These are phyloP conservation scores for Temnothorax unifasciatus DNA, from an alignment of 2,888 invertebrate genomes.

Conservation along the genomic window DNA sequence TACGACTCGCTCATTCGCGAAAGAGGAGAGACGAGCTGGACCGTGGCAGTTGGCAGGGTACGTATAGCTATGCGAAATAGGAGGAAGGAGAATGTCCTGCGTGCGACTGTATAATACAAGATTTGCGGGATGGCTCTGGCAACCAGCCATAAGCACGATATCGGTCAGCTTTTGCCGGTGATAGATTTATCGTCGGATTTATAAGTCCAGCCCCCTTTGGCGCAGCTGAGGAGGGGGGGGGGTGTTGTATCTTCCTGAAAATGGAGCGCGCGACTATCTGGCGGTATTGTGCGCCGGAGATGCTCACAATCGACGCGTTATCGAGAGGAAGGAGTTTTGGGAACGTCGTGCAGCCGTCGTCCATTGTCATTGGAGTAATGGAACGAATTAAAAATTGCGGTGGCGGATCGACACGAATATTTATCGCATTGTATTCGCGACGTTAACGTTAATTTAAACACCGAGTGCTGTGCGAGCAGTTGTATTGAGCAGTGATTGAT, in stretches of 20 bases:
- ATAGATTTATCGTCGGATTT: constrained; percentile 73
- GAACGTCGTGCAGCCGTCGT: neutral
- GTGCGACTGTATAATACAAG: constrained; percentile 69
- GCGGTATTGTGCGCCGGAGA: constrained; percentile 48
- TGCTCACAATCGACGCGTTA: constrained; percentile 47
- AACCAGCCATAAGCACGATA: constrained; percentile 75
- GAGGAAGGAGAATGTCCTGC: constrained; percentile 55
- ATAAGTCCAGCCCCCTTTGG: constrained; percentile 46
- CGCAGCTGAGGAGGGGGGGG: neutral
- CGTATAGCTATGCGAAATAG: constrained; percentile 16
- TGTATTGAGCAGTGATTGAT: neutral
- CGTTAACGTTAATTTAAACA: neutral
- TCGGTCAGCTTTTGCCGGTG: constrained; percentile 70
- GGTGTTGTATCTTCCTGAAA: constrained; percentile 52
- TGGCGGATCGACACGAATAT: constrained; percentile 24
- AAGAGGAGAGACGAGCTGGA: constrained; percentile 34
- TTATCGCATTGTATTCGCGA: constrained; percentile 15
- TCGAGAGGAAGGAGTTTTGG: constrained; percentile 39
- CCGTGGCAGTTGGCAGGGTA: neutral
- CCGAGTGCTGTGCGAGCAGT: neutral
- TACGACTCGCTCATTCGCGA: constrained; percentile 62
- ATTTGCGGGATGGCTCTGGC: constrained; percentile 71
- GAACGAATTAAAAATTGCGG: constrained; percentile 51
- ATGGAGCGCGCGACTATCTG: constrained; percentile 45
- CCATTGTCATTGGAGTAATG: constrained; percentile 42